Percentiles rank a stretch among this genome's conserved stretches.
Conservation (phyloP, 2,113 vertebrate genomes). For the Myiozetetes cayanensis region DNA sequence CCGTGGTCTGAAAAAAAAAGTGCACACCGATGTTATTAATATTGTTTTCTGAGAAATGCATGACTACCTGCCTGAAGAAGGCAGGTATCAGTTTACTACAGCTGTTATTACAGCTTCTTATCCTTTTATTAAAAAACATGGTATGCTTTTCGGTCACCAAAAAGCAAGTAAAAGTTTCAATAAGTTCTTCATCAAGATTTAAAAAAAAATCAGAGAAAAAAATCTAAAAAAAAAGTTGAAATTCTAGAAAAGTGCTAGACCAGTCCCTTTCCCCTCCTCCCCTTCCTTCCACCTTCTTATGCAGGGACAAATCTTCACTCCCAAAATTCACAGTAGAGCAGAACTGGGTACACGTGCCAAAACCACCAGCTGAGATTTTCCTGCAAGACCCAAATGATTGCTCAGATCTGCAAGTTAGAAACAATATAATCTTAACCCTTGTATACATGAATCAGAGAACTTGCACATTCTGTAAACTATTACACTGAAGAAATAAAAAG, state of each 20-base stretch:
- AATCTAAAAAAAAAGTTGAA: not conserved
- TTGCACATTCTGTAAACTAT: not conserved
- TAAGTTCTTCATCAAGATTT: not conserved
- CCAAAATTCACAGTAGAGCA: not conserved
- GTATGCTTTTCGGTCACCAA: not conserved
- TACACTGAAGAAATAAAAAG: not conserved
- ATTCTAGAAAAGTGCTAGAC: not conserved
- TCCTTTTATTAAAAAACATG: not conserved
- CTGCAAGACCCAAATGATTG: not conserved
- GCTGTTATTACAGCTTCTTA: not conserved
- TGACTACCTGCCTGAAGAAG: not conserved
- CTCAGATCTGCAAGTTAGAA: not conserved
- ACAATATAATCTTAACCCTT: not conserved
- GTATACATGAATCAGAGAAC: not conserved
- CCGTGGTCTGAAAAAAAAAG: not conserved
- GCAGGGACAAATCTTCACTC: not conserved
- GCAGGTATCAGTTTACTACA: not conserved
- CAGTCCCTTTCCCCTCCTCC: accelerated
- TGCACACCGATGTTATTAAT: not conserved
- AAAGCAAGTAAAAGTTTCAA: not conserved
- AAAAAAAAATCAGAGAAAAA: not conserved
- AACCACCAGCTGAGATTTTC: not conserved
- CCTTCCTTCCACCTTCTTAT: not conserved
- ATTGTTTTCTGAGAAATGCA: not conserved
- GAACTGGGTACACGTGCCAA: not conserved